Conservation (phyloP, 1,140 invertebrate genomes). For the Drosophila mayri region DNA sequence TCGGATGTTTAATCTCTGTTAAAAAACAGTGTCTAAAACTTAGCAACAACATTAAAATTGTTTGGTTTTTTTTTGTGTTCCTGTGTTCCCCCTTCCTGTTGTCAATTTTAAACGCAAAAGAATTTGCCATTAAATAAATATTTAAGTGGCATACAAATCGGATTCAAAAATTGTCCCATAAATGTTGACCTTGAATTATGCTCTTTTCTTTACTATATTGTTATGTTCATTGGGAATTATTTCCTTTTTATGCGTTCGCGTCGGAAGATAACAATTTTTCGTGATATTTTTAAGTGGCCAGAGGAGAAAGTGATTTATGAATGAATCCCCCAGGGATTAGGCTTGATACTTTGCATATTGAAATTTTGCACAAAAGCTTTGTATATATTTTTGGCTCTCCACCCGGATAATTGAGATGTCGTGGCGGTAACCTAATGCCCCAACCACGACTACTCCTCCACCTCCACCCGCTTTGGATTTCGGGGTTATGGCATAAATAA, state of each 20-base stretch:
- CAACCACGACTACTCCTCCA: neutral
- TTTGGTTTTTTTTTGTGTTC: neutral
- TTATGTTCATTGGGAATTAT: constrained; percentile 30
- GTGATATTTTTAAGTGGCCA: constrained; percentile 37
- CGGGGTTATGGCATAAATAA: constrained; percentile 55
- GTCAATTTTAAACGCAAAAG: constrained; percentile 15
- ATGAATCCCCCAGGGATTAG: constrained; percentile 7
- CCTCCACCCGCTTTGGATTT: constrained; percentile 5
- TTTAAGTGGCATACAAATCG: constrained; percentile 30
- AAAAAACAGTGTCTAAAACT: neutral
- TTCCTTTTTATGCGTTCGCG: constrained; percentile 31
- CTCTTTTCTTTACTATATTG: constrained; percentile 9
- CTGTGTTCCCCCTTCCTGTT: neutral
- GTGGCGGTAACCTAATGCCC: neutral
- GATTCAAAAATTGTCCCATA: constrained; percentile 6
- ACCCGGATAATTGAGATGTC: constrained; percentile 26
- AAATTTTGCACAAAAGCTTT: constrained; percentile 19
- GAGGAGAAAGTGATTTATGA: constrained; percentile 34
- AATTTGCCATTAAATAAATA: constrained; percentile 25
- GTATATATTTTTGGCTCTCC: constrained; percentile 13
- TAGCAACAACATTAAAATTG: neutral
- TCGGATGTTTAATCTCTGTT: neutral
- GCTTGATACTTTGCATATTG: constrained; percentile 18
- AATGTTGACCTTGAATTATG: constrained; percentile 17
- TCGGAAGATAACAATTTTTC: constrained; percentile 22